Evolutionary conservation across 2,888 invertebrate species (phyloP), one percentile per base, ranked within the genome.

Genomic region (Amblyjoppa fuscipennis): DNA sequence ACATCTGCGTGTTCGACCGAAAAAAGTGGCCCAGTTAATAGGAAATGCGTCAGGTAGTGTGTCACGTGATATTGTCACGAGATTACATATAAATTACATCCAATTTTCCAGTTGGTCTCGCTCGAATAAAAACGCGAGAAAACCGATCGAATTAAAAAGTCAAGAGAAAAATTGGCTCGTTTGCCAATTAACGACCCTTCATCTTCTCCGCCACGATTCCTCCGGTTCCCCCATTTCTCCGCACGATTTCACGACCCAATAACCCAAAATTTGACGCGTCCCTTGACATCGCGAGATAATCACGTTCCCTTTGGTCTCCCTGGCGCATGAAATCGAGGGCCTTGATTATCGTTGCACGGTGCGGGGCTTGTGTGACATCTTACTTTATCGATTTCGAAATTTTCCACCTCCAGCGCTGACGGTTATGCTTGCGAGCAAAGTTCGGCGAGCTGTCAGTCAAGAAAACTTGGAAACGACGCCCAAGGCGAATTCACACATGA

Each of bases 231-330:
- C 45, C 16, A 16, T 16, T 16, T 49, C 45, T 16, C 45, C 45
- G 13, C 13, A 49, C 45, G 16, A 59, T 59, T 59, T 59, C 59
- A 59, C 59, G 59, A 59, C 2, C 59, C 28, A 25, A 59, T 59
- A 59, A 25, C 28, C 25, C 59, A 4, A 25, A 59, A 25, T 59
- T 59, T 25, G 59, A 28, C 28, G 59, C 11, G 25, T 59, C 11
- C 25, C 25, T 13, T 59, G 28, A 59, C 28, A 13, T 28, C 59
- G 25, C 28, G 13, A 9, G 28, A 25, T 59, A 59, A 59, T 28
- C 59, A 59, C 59, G 28, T 59, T 28, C 28, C 25, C 28, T 59
- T 59, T 59, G 59, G 59, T 59, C 25, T 28, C 59, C 13, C 59
- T 4, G 28, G 59, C 25, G 25, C 59, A 59, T 59, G 59, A 59